Base-by-base conservation (phyloP, 1,140 invertebrate species). In the Olivierus martensii region DNA sequence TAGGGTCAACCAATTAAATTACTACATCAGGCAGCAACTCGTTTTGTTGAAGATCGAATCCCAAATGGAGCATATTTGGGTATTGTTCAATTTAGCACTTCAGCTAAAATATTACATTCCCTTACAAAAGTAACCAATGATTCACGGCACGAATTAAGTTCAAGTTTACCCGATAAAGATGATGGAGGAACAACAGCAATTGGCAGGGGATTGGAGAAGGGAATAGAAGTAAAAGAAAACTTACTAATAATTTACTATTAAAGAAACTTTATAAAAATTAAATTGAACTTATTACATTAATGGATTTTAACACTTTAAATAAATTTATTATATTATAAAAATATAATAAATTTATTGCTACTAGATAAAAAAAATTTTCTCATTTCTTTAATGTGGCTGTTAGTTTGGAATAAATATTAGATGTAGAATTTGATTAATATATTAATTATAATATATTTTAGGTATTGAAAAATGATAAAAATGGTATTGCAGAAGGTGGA, bases 101-200 rank as follows among this genome's bases (percentile, higher is more conserved):
- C 49, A 35, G 50, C 59, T 15, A 42, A 45, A 2, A 51, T 53
- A 35, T 42, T 59, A 19, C 11, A 49, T 15, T 36, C 53, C 18
- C 18, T 61, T 7, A 61, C 59, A 3, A 46, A 48, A 53, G 49
- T 61, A 7, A 34, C 46, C n/a, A 52, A 49, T 15, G 14, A 39
- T 10, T 52, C 57, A 9, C 43, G 59, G 51, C 1, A 39, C 12
- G 14, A 37, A 22, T 38, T 61, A 6, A 44, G 46, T 38, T 3
- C 9, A 4, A 48, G 22, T 38, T 35, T 61, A 19, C 59, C 59
- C 17, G 18, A 18, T 11, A 54, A 50, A 37, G 58, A 59, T 41
- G 53, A 60, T 37, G 58, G 53, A 5, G 59, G 59, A 11, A 48
- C 37, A 17, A 61, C 59, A 15, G 59, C 51, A 14, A 61, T 61